Evolutionary conservation across 2,888 invertebrate genomes (phyloP).

Genomic region (Adelphocoris suturalis): DNA sequence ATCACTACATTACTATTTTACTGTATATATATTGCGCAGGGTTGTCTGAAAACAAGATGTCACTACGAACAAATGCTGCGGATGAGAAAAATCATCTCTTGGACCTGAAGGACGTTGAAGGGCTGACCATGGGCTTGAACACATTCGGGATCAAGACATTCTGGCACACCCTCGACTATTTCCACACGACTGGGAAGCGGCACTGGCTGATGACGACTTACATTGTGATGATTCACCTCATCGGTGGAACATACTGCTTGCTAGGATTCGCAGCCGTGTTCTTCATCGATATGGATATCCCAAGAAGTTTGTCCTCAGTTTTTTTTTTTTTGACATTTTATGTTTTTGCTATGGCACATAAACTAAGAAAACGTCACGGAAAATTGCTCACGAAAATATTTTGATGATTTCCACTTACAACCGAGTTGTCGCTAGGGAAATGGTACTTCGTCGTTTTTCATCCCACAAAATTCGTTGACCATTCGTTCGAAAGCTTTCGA

Average conservation of each 20-base stretch:
- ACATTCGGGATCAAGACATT: neutral
- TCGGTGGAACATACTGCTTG: conserved; percentile 17
- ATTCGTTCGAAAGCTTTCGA: no score
- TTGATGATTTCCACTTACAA: no score
- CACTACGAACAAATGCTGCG: neutral
- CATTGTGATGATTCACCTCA: conserved; percentile 6
- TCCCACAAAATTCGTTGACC: no score
- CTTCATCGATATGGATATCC: conserved; percentile 10
- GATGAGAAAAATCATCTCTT: neutral
- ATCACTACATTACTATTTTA: no score
- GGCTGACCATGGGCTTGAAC: conserved; percentile 39
- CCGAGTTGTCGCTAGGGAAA: no score
- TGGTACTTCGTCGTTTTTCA: no score
- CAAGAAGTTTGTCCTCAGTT: neutral
- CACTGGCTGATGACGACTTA: conserved; percentile 13
- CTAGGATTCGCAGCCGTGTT: conserved; percentile 27
- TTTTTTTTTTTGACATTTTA: no score
- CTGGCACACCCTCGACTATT: conserved; percentile 13
- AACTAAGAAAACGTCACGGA: no score
- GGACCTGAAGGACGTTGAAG: neutral
- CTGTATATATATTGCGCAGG: no score
- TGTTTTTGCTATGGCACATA: no score
- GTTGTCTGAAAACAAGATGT: neutral
- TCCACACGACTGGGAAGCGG: neutral
- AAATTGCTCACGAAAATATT: no score